Evolutionary conservation across 2,888 invertebrate genomes (phyloP).

Genomic region (Trachelus iudaicus): DNA sequence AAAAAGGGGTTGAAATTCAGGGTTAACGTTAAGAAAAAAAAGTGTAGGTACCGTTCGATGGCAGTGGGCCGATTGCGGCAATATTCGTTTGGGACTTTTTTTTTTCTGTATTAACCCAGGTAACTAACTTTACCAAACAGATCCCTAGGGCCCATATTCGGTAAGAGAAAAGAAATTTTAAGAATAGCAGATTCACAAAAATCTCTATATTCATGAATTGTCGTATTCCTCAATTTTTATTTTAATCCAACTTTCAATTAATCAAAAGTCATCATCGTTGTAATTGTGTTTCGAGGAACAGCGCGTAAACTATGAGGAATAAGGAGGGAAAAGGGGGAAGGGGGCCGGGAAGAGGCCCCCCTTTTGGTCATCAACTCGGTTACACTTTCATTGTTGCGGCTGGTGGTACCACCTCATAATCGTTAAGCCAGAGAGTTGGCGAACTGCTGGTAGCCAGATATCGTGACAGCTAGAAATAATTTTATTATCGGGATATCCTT

Average conservation of each 20-base stretch:
- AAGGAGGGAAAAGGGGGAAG: constrained; percentile 10
- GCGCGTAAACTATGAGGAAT: background rate
- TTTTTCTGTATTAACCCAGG: background rate
- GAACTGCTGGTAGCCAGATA: background rate
- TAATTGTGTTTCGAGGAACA: background rate
- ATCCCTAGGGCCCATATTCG: background rate
- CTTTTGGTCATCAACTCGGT: constrained; percentile 41
- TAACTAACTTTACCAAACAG: background rate
- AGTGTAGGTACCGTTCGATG: background rate
- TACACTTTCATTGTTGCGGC: constrained; percentile 60
- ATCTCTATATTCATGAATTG: background rate
- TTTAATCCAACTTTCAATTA: constrained; percentile 37
- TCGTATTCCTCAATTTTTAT: constrained; percentile 31
- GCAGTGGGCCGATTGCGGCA: background rate
- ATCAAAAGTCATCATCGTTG: constrained; percentile 24
- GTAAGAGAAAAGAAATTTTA: background rate
- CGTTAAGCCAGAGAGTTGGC: background rate
- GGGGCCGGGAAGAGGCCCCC: constrained; percentile 22
- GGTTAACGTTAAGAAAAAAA: background rate
- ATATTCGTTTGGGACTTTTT: background rate
- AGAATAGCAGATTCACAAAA: background rate
- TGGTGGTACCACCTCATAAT: constrained; percentile 50
- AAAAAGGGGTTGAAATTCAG: background rate
- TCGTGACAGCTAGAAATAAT: background rate
- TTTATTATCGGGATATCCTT: background rate